These are phyloP conservation scores for Mixornis gularis DNA, from an alignment of 2,113 vertebrate species.

Conservation along the genomic window DNA sequence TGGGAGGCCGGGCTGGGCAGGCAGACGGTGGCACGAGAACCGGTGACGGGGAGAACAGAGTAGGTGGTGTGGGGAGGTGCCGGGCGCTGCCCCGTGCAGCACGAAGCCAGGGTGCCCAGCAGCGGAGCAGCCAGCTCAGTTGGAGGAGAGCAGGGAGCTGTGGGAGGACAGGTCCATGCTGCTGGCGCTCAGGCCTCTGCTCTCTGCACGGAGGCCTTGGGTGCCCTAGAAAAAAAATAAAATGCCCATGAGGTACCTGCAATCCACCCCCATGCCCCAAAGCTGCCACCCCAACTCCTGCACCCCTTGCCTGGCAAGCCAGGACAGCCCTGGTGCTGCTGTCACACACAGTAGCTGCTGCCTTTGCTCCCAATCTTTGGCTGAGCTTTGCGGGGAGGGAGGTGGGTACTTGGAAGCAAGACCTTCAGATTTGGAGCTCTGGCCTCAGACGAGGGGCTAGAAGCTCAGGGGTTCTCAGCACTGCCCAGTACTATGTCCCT, in stretches of 20 bases:
- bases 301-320: not conserved
- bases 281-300: not conserved
- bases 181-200: constrained; percentile 66
- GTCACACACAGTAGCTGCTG: accelerated
- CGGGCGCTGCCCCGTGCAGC: not conserved
- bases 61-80: not conserved
- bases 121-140: not conserved
- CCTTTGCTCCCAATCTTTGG: not conserved
- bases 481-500: accelerated
- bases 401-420: not conserved
- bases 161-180: constrained; percentile 68
- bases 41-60: not conserved
- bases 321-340: accelerated
- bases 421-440: not conserved
- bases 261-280: accelerated
- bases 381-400: not conserved
- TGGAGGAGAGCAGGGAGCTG: constrained; percentile 63
- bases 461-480: not conserved
- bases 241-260: not conserved
- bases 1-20: not conserved
- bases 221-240: constrained; percentile 56
- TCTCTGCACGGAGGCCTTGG: constrained; percentile 49
- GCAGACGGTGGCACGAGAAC: not conserved
- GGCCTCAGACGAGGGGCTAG: not conserved
- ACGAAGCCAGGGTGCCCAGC: not conserved